Conservation (phyloP, 1,140 invertebrate genomes). For the Tetragnatha versicolor region DNA sequence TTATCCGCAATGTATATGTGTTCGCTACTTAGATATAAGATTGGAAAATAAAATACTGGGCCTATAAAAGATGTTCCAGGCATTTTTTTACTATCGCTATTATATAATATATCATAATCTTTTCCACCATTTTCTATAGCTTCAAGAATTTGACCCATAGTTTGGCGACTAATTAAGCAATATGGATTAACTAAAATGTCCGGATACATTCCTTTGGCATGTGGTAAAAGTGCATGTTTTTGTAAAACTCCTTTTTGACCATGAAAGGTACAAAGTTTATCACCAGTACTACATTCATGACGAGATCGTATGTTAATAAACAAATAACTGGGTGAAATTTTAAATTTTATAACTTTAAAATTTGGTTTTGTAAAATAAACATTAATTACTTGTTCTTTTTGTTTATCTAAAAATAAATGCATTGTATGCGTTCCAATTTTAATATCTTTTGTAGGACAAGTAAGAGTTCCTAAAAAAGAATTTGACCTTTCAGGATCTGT, state of each 20-base stretch:
- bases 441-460: background rate
- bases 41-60: slow-evolving; percentile 11
- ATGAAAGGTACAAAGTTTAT: slow-evolving; percentile 38
- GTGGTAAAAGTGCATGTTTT: background rate
- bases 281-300: slow-evolving; percentile 24
- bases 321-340: background rate
- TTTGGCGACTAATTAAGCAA: slow-evolving; percentile 27
- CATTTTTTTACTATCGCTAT: background rate
- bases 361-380: slow-evolving; percentile 16
- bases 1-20: slow-evolving; percentile 9
- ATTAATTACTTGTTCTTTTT: background rate
- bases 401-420: background rate
- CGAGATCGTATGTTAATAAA: background rate
- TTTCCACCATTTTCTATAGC: background rate
- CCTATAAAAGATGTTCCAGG: background rate
- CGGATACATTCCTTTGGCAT: background rate
- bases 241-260: slow-evolving; percentile 37
- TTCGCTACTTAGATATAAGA: slow-evolving; percentile 27
- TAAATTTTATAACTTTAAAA: slow-evolving; percentile 19
- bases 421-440: slow-evolving; percentile 15
- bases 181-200: slow-evolving; percentile 32
- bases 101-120: background rate
- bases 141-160: slow-evolving; percentile 27
- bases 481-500: background rate
- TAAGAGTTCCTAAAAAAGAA: slow-evolving; percentile 15